Base-by-base conservation (phyloP, 2,113 vertebrate species). In the Myrmecophaga tridactyla region DNA sequence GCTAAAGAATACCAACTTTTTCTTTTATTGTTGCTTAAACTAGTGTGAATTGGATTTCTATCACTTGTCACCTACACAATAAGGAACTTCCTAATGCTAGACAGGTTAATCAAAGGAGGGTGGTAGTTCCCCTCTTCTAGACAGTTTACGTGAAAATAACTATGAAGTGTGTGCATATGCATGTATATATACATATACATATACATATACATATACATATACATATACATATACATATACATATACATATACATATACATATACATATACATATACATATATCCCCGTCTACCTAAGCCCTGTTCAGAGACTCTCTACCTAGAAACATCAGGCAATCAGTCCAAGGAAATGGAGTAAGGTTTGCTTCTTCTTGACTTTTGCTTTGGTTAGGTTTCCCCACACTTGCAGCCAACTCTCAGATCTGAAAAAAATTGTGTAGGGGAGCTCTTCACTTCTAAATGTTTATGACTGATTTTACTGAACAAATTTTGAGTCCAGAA, bases 391-490 rank as follows among this genome's bases (percentile, higher is more conserved):
- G 34, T 85, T 95, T 91, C 73, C 25, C 41, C 7, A 20, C 17
- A 18, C 70, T 81, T 51, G 11, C 70, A 83, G n/a, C 51, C 39
- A 94, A 92, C 12, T n/a, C 81, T 86, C 81, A 92, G 53, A 92
- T 76, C 65, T 58, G 43, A 2, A 89, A 94, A 95, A 23, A 95
- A 94, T 89, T 91, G 60, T 90, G 8, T 96, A 98, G 97, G 97
- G 94, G 94, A 70, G 89, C 96, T 88, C 95, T 97, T 83, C 88
- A 63, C 95, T 86, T 56, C 90, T 56, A 62, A 82, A 93, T 80
- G 85, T 90, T 98, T 92, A 88, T 96, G 90, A 88, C 93, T 95
- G 58, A 58, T 96, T 97, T 97, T 90, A 76, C 96, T 94, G 91
- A 15, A 29, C 93, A 86, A 29, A 78, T 87, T 97, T 84, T 95